These are phyloP conservation scores for Molorchus minor DNA, from an alignment of 2,888 invertebrate species.

Conservation along the genomic window DNA sequence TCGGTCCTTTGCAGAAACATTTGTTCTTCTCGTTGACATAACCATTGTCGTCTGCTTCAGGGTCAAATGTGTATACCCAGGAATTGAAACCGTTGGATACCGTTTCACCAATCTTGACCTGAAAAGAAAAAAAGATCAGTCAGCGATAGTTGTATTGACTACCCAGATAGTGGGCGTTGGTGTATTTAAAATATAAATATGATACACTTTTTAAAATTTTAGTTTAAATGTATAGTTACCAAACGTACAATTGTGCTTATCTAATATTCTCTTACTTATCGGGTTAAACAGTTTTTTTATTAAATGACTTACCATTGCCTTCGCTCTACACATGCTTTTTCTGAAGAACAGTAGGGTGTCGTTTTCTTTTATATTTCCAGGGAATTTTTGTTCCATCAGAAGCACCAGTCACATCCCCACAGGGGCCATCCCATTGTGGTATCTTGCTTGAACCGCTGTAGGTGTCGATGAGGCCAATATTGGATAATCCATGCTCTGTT, in stretches of 20 bases:
- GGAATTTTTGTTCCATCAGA: constrained; percentile 90
- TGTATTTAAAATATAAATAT: no score
- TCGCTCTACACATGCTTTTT: constrained; percentile 86
- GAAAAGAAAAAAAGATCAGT: constrained; percentile 34
- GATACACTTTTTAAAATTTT: no score
- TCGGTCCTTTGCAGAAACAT: constrained; percentile 76
- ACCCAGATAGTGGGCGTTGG: no score
- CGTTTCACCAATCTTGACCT: constrained; percentile 72
- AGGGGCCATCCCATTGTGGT: constrained; percentile 81
- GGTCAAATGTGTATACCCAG: constrained; percentile 78
- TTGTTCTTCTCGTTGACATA: constrained; percentile 75
- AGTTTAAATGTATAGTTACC: no score
- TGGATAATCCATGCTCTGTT: constrained; percentile 66
- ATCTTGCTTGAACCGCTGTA: constrained; percentile 77
- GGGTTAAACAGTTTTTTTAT: no score
- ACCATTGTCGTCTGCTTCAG: constrained; percentile 83
- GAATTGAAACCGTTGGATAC: constrained; percentile 70
- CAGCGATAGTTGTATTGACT: no score
- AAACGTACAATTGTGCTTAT: no score
- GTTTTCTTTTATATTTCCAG: constrained; percentile 73
- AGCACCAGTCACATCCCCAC: constrained; percentile 78
- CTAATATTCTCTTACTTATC: no score
- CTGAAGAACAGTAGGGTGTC: constrained; percentile 80
- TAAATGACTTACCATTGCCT: constrained; percentile 73
- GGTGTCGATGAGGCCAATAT: constrained; percentile 77